Evolutionary conservation across 1,140 invertebrate genomes (phyloP).

Genomic region (Drosophila persimilis): DNA sequence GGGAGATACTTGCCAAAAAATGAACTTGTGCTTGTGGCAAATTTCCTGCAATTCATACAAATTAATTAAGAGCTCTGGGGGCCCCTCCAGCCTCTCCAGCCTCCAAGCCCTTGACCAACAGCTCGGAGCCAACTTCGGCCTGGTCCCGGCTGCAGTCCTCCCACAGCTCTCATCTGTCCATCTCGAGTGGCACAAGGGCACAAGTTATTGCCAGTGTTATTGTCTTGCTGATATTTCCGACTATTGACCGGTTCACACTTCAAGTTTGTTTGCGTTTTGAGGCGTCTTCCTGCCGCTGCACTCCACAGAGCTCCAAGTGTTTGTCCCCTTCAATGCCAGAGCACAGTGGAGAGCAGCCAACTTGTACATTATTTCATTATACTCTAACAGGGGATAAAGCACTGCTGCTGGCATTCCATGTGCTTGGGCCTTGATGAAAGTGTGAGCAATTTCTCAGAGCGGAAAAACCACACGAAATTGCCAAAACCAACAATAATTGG

Average conservation of each 20-base stretch:
- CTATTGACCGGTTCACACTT: conserved; percentile 78
- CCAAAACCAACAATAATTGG: too few species aligned
- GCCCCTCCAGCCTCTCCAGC: conserved; percentile 33
- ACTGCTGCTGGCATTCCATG: too few species aligned
- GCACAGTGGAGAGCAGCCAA: conserved; percentile 10
- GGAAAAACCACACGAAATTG: too few species aligned
- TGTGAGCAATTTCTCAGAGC: too few species aligned
- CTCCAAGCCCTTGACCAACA: conserved; percentile 65
- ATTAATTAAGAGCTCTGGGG: conserved; percentile 73
- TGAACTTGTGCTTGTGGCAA: conserved; percentile 42
- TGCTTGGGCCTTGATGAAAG: too few species aligned
- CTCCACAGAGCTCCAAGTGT: conserved; percentile 17
- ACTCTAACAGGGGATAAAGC: not conserved
- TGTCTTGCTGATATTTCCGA: conserved; percentile 78
- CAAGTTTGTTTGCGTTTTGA: conserved; percentile 62
- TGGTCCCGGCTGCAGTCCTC: not conserved
- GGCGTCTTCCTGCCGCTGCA: not conserved
- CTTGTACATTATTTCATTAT: conserved; percentile 41
- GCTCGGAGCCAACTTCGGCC: conserved; percentile 32
- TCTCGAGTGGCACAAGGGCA: conserved; percentile 51
- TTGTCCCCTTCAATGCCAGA: conserved; percentile 16
- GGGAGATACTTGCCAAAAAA: conserved; percentile 55
- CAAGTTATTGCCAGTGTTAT: conserved; percentile 78
- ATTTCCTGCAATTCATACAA: conserved; percentile 78
- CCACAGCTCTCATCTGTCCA: not conserved